Evolutionary conservation across 2,797 vertebrate species (phyloP), one percentile per base, ranked within the genome.

Genomic region (Perdix hodgsoniae): DNA sequence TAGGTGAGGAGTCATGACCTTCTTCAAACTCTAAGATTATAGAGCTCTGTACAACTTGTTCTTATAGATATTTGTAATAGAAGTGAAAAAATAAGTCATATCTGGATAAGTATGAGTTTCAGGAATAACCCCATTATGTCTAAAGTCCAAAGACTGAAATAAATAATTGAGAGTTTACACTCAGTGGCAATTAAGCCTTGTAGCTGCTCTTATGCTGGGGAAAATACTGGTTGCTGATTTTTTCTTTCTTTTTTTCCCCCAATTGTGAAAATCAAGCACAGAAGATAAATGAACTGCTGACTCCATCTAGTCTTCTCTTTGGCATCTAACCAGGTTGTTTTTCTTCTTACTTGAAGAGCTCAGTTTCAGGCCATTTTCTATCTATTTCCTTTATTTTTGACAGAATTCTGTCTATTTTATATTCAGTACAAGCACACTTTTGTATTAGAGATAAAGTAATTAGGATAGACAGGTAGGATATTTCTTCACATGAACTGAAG

Each of bases 261-360:
- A 86, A 9, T 66, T 17, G 56, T 33, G 42, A 74, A 75, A 8
- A 82, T 75, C 22, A 61, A 67, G 57, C 49, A 69, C 14, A 70
- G 74, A 74, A 94, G 63, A 89, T 14, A 93, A 88, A 91, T 85
- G 56, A 92, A 85, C 64, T 80, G 45, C 49, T 78, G 88, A 66
- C 61, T 92, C 57, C 35, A 15, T 80, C 49, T 18, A 86, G 64
- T 57, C n/a, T 75, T 91, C 65, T 91, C n/a, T 57, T 83, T 91
- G 89, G 70, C 65, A 86, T 70, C 56, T 89, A 88, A 77, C 54
- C 61, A 92, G 75, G 80, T 85, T 90, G 74, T 74, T 95, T 94
- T 94, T 33, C 54, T 93, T 89, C 75, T 94, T 35, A n/a, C 50
- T 95, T 86, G 49, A 82, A 67, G 72, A 95, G 94, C 93, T 96